Percentiles rank a stretch among this genome's conserved stretches.
phyloP scores from a whole-genome alignment of 2,797 vertebrate genomes.

The Silurus aristotelis region DNA sequence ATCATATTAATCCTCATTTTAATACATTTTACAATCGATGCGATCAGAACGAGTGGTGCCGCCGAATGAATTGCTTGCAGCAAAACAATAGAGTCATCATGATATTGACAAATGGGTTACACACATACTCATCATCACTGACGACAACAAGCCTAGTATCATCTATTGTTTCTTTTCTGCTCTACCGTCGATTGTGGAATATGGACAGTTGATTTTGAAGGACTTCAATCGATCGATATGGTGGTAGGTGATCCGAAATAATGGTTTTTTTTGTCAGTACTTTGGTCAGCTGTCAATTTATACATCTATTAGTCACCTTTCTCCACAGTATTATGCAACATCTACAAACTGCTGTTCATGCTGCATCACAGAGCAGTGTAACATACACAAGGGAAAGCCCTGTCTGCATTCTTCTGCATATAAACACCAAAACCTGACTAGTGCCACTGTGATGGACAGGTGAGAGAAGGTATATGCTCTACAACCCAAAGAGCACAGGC shows the following conservation, averaged over 20 bases:
- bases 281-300: neutral
- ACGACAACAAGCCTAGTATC: neutral
- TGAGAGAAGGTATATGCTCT: neutral
- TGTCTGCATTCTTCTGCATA: neutral
- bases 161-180: neutral
- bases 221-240: neutral
- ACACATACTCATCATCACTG: conserved; percentile 1
- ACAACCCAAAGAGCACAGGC: neutral
- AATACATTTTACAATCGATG: conserved; percentile 25
- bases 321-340: too few species aligned
- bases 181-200: neutral
- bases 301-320: neutral
- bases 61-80: neutral
- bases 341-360: neutral
- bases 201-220: neutral
- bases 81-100: conserved; percentile 1
- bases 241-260: neutral
- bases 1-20: neutral
- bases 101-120: neutral
- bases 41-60: neutral
- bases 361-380: neutral
- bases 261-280: neutral
- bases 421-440: neutral
- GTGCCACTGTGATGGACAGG: neutral
- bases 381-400: neutral